Evolutionary conservation across 2,797 vertebrate genomes (phyloP).

Genomic region (Cossypha dichroa): DNA sequence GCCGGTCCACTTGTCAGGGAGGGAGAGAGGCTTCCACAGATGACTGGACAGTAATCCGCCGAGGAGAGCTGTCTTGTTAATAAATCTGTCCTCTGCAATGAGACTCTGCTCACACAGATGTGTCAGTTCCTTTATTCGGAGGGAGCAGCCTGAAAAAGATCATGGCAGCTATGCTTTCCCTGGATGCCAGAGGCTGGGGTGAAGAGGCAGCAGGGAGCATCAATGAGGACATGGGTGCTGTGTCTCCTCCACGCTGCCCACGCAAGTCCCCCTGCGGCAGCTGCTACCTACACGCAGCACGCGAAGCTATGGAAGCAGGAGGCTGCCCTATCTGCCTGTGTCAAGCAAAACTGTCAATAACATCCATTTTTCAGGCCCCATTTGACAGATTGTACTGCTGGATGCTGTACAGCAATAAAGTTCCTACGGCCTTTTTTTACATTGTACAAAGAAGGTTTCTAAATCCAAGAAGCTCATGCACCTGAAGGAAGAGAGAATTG

Average conservation of each 20-base stretch:
- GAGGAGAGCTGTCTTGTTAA: background rate
- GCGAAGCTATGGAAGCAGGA: rapidly evolving
- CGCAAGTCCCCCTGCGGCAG: rapidly evolving
- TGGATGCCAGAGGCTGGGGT: background rate
- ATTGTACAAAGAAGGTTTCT: background rate
- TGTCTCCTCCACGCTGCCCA: background rate
- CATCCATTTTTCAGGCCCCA: background rate
- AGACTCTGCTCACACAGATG: background rate
- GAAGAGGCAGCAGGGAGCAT: background rate
- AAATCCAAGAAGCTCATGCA: background rate
- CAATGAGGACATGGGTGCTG: background rate
- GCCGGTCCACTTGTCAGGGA: background rate
- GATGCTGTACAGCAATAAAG: background rate
- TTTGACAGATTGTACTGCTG: background rate
- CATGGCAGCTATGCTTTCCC: background rate
- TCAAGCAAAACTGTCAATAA: background rate
- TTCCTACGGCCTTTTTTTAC: background rate
- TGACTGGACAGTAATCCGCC: background rate
- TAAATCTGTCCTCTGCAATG: background rate
- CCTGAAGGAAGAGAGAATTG: background rate
- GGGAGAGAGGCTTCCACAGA: slow-evolving; percentile 5
- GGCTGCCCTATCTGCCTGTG: background rate
- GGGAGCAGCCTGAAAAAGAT: slow-evolving; percentile 13
- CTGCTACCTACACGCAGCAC: background rate
- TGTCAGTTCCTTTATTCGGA: background rate